phyloP scores from a whole-genome alignment of 2,113 vertebrate genomes.

The Muscicapa adusta region DNA sequence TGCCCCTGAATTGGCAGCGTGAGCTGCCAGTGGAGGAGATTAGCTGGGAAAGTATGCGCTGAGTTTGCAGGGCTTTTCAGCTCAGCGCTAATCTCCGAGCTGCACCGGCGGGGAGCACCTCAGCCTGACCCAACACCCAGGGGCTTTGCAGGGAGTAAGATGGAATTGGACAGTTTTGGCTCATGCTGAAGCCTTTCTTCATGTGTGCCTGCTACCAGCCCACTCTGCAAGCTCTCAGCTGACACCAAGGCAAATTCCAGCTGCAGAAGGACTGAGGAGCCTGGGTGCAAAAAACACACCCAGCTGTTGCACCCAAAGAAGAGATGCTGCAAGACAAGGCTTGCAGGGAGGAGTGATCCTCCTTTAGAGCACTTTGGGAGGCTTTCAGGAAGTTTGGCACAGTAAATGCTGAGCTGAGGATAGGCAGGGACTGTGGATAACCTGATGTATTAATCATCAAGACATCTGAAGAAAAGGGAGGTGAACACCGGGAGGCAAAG shows the following conservation, averaged over 20 bases:
- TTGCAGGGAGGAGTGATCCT: conserved; percentile 11
- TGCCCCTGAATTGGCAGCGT: background rate
- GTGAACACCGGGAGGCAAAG: background rate
- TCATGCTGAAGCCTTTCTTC: background rate
- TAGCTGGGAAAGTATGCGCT: conserved; percentile 51
- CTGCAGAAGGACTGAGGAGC: background rate
- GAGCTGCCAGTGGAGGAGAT: conserved; percentile 42
- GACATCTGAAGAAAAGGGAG: background rate
- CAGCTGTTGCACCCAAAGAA: background rate
- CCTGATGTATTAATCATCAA: background rate
- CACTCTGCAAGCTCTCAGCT: background rate
- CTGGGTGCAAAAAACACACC: background rate
- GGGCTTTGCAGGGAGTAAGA: background rate
- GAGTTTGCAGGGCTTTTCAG: conserved; percentile 42
- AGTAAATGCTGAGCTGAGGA: background rate
- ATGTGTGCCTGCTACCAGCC: background rate
- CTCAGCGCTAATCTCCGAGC: conserved; percentile 9
- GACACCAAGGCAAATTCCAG: background rate
- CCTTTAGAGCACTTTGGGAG: background rate
- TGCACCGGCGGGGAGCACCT: conserved; percentile 6
- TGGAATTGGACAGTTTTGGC: background rate
- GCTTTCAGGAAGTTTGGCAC: background rate
- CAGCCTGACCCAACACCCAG: background rate
- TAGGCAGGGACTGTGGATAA: background rate
- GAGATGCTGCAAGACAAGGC: conserved; percentile 41